These are phyloP conservation scores for Gryon sp. DNA, from an alignment of 1,140 invertebrate genomes.

Conservation along the genomic window DNA sequence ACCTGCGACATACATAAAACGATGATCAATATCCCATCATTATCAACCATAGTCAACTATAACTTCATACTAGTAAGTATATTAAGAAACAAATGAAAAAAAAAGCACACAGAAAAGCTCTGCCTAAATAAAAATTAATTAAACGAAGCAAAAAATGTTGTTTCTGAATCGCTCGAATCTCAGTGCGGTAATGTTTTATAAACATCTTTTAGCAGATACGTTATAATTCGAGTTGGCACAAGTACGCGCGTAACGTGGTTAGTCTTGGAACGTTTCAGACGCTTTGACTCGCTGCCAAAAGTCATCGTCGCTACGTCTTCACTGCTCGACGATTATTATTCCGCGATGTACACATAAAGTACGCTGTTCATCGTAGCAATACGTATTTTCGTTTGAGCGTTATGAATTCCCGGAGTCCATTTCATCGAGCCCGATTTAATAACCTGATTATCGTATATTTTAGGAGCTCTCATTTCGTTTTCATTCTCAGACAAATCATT, in stretches of 20 bases:
- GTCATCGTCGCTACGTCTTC: slow-evolving; percentile 58
- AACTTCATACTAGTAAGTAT: background rate
- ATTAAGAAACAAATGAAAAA: background rate
- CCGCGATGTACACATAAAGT: slow-evolving; percentile 38
- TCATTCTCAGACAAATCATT: background rate
- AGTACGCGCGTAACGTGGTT: slow-evolving; percentile 57
- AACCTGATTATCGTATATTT: slow-evolving; percentile 15
- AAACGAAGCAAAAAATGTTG: background rate
- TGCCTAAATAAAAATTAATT: background rate
- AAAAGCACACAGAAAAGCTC: background rate
- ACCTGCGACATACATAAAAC: background rate
- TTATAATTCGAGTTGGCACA: slow-evolving; percentile 62
- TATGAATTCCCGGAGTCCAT: slow-evolving; percentile 21
- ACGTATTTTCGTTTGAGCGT: slow-evolving; percentile 40
- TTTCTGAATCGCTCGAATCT: slow-evolving; percentile 9
- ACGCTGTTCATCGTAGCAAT: slow-evolving; percentile 32
- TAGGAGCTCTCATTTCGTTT: background rate
- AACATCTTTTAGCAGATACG: slow-evolving; percentile 62
- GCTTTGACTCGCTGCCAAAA: slow-evolving; percentile 62
- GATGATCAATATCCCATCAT: slow-evolving; percentile 20
- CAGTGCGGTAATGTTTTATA: slow-evolving; percentile 56
- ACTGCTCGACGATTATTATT: slow-evolving; percentile 57
- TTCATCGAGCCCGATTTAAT: slow-evolving; percentile 20
- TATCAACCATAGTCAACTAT: background rate
- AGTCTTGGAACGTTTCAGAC: slow-evolving; percentile 57